Evolutionary conservation across 64 coral and sea anemone species (phyloP).

Genomic region (Cladopsammia gracilis): DNA sequence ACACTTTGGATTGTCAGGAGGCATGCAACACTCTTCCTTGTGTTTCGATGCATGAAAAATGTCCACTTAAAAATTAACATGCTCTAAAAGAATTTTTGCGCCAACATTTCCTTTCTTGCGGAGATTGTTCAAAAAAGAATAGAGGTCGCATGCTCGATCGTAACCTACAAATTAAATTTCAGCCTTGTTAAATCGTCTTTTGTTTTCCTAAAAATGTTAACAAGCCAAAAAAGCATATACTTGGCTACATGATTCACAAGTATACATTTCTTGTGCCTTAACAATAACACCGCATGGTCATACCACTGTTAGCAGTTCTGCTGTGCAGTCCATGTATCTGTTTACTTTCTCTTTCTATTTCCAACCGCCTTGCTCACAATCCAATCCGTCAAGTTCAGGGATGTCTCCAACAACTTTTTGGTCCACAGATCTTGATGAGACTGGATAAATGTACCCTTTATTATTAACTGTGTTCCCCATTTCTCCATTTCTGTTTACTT

Average conservation of each 20-base stretch:
- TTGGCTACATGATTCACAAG: constrained; percentile 73
- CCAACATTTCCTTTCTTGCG: constrained; percentile 66
- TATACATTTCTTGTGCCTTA: constrained; percentile 72
- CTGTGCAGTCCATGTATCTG: constrained; percentile 30
- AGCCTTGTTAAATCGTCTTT: neutral
- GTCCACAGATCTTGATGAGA: neutral
- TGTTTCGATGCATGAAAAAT: constrained; percentile 82
- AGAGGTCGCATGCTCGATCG: constrained; percentile 57
- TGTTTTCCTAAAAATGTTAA: neutral
- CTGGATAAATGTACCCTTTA: neutral
- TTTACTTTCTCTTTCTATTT: constrained; percentile 51
- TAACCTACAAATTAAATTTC: constrained; percentile 23
- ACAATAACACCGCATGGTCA: constrained; percentile 55
- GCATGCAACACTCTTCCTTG: constrained; percentile 78
- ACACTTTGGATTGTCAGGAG: constrained; percentile 65
- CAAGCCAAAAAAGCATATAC: constrained; percentile 60
- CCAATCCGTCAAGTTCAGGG: neutral
- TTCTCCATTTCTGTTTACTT: neutral
- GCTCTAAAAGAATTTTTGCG: constrained; percentile 47
- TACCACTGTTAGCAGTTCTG: constrained; percentile 38
- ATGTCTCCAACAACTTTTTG: neutral
- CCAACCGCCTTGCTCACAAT: neutral
- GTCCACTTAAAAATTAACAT: constrained; percentile 77
- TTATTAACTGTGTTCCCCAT: neutral
- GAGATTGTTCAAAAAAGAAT: constrained; percentile 64